These are phyloP conservation scores for Chrysopa pallens DNA, from an alignment of 1,140 invertebrate species.

Conservation along the genomic window DNA sequence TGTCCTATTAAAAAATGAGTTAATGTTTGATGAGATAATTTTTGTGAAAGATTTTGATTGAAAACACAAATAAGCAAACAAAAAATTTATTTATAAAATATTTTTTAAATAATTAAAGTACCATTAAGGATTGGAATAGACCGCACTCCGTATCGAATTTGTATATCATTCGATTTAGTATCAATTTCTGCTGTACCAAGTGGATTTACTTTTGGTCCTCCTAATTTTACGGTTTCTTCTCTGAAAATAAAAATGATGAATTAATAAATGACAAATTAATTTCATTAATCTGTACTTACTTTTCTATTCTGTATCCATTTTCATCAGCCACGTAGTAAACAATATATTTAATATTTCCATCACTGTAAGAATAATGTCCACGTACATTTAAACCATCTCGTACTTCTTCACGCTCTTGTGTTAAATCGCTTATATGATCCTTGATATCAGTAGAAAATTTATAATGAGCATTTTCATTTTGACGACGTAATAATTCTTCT, in stretches of 20 bases:
- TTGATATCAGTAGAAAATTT: constrained; percentile 24
- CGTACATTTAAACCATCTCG: constrained; percentile 27
- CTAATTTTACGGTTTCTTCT: constrained; percentile 22
- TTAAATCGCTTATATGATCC: constrained; percentile 30
- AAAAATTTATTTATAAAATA: too few relatives aligned
- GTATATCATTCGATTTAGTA: constrained; percentile 18
- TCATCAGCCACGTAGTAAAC: constrained; percentile 36
- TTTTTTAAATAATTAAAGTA: too few relatives aligned
- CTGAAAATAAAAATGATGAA: constrained; percentile 10
- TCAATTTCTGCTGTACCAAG: constrained; percentile 26
- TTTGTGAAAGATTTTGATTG: too few relatives aligned
- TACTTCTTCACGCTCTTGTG: constrained; percentile 25
- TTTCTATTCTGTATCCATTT: constrained; percentile 33
- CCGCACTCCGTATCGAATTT: constrained; percentile 18
- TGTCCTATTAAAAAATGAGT: too few relatives aligned
- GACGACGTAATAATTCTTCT: background rate
- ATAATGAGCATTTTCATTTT: constrained; percentile 17
- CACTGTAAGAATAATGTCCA: constrained; percentile 34
- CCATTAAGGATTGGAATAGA: constrained; percentile 8
- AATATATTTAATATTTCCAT: constrained; percentile 31
- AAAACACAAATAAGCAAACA: constrained; percentile 3
- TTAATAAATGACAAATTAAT: constrained; percentile 8
- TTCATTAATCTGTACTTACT: constrained; percentile 17
- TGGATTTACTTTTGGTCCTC: constrained; percentile 25
- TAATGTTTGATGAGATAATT: too few relatives aligned